Conservation (phyloP, 2,888 invertebrate genomes). For the Abrostola triplasia region DNA sequence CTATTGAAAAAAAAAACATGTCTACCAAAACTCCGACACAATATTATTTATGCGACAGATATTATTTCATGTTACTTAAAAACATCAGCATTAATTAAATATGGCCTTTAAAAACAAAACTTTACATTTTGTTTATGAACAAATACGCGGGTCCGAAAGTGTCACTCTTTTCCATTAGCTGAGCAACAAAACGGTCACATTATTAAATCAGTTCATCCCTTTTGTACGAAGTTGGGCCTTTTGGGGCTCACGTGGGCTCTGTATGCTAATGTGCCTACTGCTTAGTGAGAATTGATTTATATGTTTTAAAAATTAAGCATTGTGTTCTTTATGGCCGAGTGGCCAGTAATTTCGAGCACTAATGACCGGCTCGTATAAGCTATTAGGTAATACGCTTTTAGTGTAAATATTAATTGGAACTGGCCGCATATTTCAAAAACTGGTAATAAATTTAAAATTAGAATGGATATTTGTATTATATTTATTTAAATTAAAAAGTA, state of each 20-base stretch:
- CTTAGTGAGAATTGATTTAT: conserved; percentile 32
- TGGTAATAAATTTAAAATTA: conserved; percentile 2
- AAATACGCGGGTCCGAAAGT: conserved; percentile 33
- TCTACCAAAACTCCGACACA: background rate
- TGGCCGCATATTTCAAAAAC: conserved; percentile 7
- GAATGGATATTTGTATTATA: background rate
- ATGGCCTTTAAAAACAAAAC: conserved; percentile 25
- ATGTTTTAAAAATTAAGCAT: conserved; percentile 21
- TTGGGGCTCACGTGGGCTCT: conserved; percentile 28
- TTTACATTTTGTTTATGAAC: conserved; percentile 47
- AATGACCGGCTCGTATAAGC: conserved; percentile 19
- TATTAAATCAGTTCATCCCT: conserved; percentile 59
- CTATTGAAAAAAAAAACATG: background rate
- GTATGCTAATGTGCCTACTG: conserved; percentile 41
- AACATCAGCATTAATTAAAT: conserved; percentile 31
- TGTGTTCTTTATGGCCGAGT: conserved; percentile 6
- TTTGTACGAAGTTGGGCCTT: conserved; percentile 48
- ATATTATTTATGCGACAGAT: conserved; percentile 16
- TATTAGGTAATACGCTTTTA: conserved; percentile 32
- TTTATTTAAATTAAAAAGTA: background rate
- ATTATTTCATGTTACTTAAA: conserved; percentile 27
- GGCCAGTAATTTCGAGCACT: conserved; percentile 14
- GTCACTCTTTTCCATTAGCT: conserved; percentile 56
- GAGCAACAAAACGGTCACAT: conserved; percentile 43
- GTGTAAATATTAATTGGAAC: conserved; percentile 8